These are phyloP conservation scores for Graptemys geographica DNA, from an alignment of 2,797 vertebrate genomes.

Conservation along the genomic window DNA sequence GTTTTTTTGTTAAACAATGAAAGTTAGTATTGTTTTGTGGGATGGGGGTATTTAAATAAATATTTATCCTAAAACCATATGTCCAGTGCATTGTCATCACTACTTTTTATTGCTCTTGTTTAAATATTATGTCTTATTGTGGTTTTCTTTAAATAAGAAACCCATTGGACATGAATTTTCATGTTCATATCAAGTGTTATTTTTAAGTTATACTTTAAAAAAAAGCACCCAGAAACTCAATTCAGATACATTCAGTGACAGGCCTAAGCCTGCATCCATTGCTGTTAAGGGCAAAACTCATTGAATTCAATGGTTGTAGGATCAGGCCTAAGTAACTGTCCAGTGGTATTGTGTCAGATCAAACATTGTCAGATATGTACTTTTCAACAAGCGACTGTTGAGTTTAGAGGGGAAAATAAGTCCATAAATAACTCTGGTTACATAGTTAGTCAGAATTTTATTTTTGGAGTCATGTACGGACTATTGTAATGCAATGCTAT, in stretches of 20 bases:
- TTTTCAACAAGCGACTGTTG: constrained; percentile 34
- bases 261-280: rapidly evolving
- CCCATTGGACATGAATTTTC: not conserved
- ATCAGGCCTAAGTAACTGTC: not conserved
- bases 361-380: rapidly evolving
- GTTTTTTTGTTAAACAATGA: not conserved
- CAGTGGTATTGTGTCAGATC: not conserved
- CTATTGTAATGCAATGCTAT: not conserved
- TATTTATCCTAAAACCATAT: not conserved
- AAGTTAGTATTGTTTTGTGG: not conserved
- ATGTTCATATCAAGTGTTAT: not conserved
- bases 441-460: not conserved
- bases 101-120: not conserved
- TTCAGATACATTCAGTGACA: not conserved
- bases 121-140: not conserved
- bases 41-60: not conserved
- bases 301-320: not conserved
- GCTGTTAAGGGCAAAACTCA: not conserved
- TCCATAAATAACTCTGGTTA: constrained; percentile 19
- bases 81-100: not conserved
- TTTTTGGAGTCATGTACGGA: not conserved
- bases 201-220: not conserved
- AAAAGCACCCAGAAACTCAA: not conserved
- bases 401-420: constrained; percentile 18
- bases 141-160: not conserved